Evolutionary conservation across 2,113 vertebrate genomes (phyloP), one percentile per base, ranked within the genome.

Genomic region (Pongo abelii): DNA sequence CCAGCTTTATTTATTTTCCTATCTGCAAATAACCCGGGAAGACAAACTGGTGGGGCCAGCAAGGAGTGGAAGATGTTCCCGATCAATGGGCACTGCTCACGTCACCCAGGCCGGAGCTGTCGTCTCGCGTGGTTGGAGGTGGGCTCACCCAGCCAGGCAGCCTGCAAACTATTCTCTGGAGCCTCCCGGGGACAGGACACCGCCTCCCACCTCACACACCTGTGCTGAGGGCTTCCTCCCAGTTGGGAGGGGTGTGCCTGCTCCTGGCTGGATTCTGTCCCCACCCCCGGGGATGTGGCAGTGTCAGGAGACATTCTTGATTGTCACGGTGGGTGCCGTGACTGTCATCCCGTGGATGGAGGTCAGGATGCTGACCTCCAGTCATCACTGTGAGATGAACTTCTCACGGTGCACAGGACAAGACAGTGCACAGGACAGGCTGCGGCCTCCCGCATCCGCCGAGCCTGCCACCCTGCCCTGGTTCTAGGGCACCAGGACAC

Each of bases 11-110:
- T 74, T 59, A 43, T 69, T 70, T 74, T 52, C 61, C 69, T n/a
- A 10, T 88, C 74, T 80, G 88, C 91, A 95, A 69, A 70, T 23
- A 84, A 35, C 67, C 52, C 0, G 27, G 57, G 83, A 83, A 25
- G 70, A 59, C 2, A 5, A 6, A 16, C 77, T 11, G 93, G 84
- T 5, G 72, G 40, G 61, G 61, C 61, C 6, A 74, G 72, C 27
- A 6, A 74, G 72, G 14, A 69, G 30, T 0, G 30, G 72, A 13
- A 30, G 79, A 18, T 0, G 57, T 18, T 35, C 12, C 72, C 25
- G n/a, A 16, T 8, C 64, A 1, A 11, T 0, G 50, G 67, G 43
- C 38, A 8, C 2, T 3, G 22, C 23, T 16, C 0, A 3, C 2
- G 0, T 27, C 79, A 59, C 40, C 2, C 0, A 22, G 64, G 64